phyloP scores from a whole-genome alignment of 2,113 vertebrate species.

The Microtus oregoni region DNA sequence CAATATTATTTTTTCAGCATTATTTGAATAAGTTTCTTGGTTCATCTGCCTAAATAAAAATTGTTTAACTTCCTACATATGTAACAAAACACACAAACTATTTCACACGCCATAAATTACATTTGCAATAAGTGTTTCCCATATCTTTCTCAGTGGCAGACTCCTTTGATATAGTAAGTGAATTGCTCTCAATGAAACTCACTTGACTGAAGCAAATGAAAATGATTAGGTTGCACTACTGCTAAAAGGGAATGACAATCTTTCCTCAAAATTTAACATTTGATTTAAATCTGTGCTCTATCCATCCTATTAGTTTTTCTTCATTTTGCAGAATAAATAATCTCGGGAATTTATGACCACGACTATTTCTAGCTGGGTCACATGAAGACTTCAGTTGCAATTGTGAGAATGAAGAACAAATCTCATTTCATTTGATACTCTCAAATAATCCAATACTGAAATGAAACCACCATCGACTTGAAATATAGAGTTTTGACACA shows the following conservation, averaged over 20 bases:
- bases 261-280: slow-evolving; percentile 67
- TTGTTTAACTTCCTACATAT: slow-evolving; percentile 55
- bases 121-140: slow-evolving; percentile 59
- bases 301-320: slow-evolving; percentile 71
- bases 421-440: slow-evolving; percentile 18
- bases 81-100: slow-evolving; percentile 34
- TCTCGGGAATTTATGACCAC: slow-evolving; percentile 70
- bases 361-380: slow-evolving; percentile 68
- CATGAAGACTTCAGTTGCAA: slow-evolving; percentile 72
- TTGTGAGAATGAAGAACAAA: slow-evolving; percentile 55
- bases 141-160: background rate
- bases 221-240: slow-evolving; percentile 40
- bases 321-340: slow-evolving; percentile 73
- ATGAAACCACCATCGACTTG: slow-evolving; percentile 19
- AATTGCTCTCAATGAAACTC: slow-evolving; percentile 44
- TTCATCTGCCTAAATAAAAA: slow-evolving; percentile 63
- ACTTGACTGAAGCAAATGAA: slow-evolving; percentile 23
- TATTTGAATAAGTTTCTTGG: slow-evolving; percentile 20
- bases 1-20: background rate
- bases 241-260: slow-evolving; percentile 11
- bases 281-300: slow-evolving; percentile 68
- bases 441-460: slow-evolving; percentile 33
- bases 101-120: slow-evolving; percentile 55
- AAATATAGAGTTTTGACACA: background rate
- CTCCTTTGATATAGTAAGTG: slow-evolving; percentile 54